Percentiles rank a stretch among this genome's conserved stretches.
Conservation (phyloP, 2,797 vertebrate species). For the Pterois miles region DNA sequence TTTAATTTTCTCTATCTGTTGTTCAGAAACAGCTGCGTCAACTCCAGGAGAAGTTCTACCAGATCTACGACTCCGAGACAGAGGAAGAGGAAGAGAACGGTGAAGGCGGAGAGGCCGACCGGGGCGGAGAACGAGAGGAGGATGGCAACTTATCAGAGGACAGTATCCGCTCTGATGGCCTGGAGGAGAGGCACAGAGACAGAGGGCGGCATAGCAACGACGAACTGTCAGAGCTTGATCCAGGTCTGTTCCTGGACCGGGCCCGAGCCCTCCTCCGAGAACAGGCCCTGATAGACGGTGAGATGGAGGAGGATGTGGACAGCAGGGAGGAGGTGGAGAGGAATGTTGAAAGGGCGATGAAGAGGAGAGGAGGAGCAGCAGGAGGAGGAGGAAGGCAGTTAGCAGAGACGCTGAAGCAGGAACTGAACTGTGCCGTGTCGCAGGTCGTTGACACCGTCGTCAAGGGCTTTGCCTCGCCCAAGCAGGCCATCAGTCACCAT, state of each 20-base stretch:
- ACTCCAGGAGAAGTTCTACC: slow-evolving; percentile 99
- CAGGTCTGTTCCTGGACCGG: slow-evolving; percentile 93
- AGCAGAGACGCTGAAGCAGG: slow-evolving; percentile 97
- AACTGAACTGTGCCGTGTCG: slow-evolving; percentile 96
- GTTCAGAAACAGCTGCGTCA: slow-evolving; percentile 94
- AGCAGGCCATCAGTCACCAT: slow-evolving; percentile 85
- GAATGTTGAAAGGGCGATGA: slow-evolving; percentile 72
- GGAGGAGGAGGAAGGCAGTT: slow-evolving; percentile 86
- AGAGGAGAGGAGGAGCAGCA: slow-evolving; percentile 82
- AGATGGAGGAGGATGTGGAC: slow-evolving; percentile 83
- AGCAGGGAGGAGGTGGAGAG: slow-evolving; percentile 80
- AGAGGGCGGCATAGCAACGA: slow-evolving; percentile 76
- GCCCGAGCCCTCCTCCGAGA: slow-evolving; percentile 93
- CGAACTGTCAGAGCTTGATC: slow-evolving; percentile 92
- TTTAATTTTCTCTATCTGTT: not conserved
- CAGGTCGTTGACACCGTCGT: slow-evolving; percentile 98
- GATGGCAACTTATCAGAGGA: slow-evolving; percentile 97
- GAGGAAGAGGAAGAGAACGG: slow-evolving; percentile 78
- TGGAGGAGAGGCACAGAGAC: slow-evolving; percentile 83
- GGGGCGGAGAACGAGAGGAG: slow-evolving; percentile 84
- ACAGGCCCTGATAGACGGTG: slow-evolving; percentile 85
- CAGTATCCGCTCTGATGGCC: slow-evolving; percentile 93
- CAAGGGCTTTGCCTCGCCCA: slow-evolving; percentile 91
- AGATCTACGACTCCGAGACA: slow-evolving; percentile 96
- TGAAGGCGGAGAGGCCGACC: slow-evolving; percentile 53